phyloP scores from a whole-genome alignment of 2,797 vertebrate species.

The Anas capensis region DNA sequence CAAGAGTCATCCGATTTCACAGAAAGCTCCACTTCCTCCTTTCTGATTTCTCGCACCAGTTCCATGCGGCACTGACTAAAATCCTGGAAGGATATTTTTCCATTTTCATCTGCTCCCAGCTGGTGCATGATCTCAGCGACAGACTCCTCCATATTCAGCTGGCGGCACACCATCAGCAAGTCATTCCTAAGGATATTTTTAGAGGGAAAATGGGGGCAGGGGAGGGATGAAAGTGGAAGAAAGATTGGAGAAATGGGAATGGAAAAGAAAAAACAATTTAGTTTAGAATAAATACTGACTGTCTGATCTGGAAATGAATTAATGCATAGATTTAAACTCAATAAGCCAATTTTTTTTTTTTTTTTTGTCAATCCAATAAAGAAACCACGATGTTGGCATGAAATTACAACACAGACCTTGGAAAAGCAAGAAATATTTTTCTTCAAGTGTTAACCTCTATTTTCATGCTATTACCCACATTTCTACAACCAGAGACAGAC shows the following conservation, averaged over 20 bases:
- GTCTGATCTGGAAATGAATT: not conserved
- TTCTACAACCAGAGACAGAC: not conserved
- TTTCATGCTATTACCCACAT: not conserved
- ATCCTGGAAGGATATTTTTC: slow-evolving; percentile 87
- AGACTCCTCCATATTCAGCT: slow-evolving; percentile 86
- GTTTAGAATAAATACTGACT: not conserved
- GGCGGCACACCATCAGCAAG: slow-evolving; percentile 86
- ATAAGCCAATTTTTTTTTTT: not conserved
- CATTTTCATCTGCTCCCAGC: slow-evolving; percentile 82
- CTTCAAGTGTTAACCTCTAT: not conserved
- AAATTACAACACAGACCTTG: not conserved
- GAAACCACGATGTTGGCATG: not conserved
- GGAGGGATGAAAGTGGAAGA: not conserved
- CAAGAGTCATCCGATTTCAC: slow-evolving; percentile 77
- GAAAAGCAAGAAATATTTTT: not conserved
- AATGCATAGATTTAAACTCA: not conserved
- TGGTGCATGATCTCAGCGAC: slow-evolving; percentile 83
- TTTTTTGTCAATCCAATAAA: not conserved
- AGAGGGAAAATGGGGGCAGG: not conserved
- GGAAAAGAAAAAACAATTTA: slow-evolving; percentile 34
- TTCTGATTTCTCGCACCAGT: slow-evolving; percentile 85
- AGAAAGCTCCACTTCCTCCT: slow-evolving; percentile 84
- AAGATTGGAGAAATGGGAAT: not conserved
- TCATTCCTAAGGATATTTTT: slow-evolving; percentile 81
- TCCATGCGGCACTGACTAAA: slow-evolving; percentile 85